Base-by-base conservation (phyloP, 1,140 invertebrate genomes). In the Drosophila parvula region DNA sequence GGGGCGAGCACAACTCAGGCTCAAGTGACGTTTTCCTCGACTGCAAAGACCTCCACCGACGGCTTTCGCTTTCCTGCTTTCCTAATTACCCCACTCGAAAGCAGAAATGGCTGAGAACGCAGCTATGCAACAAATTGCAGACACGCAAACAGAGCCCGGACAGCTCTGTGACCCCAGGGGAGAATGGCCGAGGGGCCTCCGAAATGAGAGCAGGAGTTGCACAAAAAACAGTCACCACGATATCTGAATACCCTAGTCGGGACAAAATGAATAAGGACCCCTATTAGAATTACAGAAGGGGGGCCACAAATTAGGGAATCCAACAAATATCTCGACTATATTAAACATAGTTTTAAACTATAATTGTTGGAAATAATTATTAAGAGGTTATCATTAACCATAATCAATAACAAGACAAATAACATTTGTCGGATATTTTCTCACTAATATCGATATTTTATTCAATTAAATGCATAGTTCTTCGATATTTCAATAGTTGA, bases 1-100 rank as follows among this genome's bases (percentile, higher is more conserved):
- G 22, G 50, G 32, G 32, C 5, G 30, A 16, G 22, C 22, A 27
- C 22, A n/a, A 27, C 27, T 8, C 14, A 28, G 53, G 70, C 78
- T 74, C 62, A 47, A 81, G 73, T 77, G 68, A 50, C 74, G 55
- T 56, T 77, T 68, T 67, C 50, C 79, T 69, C 12, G 51, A 18
- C 34, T 55, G 32, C 50, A 34, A 14, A 34, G 30, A 34, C 50
- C 16, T 8, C n/a, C 50, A 34, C 47, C 74, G 64, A 36, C 40
- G 57, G 79, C 79, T 81, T 82, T 82, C 68, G 79, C 79, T 74
- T 78, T 82, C 53, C 38, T 81, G 79, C 79, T 82, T 82, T 82
- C 79, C 78, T 82, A 82, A 82, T 82, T 82, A 82, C 67, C 67
- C 62, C 43, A 47, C 78, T 59, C 40, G 64, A 76, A 74, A 76